These are phyloP conservation scores for Psilopogon haemacephalus DNA, from an alignment of 2,113 vertebrate genomes.

Conservation along the genomic window DNA sequence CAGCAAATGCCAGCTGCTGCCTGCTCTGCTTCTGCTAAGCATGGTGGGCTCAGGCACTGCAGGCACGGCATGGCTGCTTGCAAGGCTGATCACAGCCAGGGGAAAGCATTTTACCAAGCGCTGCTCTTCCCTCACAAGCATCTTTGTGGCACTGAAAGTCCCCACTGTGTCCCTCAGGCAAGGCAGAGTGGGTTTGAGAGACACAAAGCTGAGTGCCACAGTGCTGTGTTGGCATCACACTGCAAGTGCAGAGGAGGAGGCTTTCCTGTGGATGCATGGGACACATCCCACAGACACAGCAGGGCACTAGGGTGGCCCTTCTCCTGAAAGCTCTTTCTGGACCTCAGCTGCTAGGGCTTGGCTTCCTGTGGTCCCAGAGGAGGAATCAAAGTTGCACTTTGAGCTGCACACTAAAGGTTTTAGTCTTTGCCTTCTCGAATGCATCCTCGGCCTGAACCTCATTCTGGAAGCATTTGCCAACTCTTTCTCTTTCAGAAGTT, in stretches of 20 bases:
- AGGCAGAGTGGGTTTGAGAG: neutral
- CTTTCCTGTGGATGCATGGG: neutral
- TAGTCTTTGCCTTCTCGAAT: neutral
- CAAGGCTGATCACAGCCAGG: neutral
- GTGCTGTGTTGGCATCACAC: neutral
- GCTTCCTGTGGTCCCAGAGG: neutral
- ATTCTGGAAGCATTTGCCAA: neutral
- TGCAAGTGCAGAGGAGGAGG: neutral
- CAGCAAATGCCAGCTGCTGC: neutral
- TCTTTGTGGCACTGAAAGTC: neutral
- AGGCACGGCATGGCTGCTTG: neutral
- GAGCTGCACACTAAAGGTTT: fast-evolving
- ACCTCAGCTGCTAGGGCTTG: neutral
- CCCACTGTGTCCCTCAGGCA: fast-evolving
- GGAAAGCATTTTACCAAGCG: neutral
- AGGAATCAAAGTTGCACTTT: neutral
- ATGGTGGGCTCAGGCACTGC: neutral
- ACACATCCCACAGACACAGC: neutral
- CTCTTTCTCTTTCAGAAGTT: neutral
- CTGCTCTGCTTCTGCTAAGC: neutral
- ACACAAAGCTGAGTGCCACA: neutral
- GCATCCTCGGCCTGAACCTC: neutral
- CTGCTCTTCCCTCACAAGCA: neutral
- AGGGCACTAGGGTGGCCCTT: neutral
- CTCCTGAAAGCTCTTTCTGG: neutral